These are phyloP conservation scores for Caenorhabditis macrosperma DNA, from an alignment of 2,888 invertebrate genomes.

Conservation along the genomic window DNA sequence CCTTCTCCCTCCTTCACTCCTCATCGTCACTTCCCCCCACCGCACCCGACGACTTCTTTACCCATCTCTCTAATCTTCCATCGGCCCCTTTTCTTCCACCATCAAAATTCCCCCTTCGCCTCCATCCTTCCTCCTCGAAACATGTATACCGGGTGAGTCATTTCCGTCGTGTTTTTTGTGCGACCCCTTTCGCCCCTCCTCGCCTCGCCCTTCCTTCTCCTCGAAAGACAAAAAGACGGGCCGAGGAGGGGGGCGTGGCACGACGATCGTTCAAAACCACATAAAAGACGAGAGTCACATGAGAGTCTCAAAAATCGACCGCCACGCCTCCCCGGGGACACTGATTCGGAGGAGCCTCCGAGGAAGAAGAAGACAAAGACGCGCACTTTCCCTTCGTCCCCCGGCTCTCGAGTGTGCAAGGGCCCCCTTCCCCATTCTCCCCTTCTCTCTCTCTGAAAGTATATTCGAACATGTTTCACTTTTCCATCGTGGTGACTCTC, in stretches of 20 bases:
- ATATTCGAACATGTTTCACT: constrained; percentile 11
- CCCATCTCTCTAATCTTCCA: constrained; percentile 2
- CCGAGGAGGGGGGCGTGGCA: constrained; percentile 23
- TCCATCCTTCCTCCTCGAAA: neutral
- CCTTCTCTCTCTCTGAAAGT: neutral
- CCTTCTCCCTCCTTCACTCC: no score
- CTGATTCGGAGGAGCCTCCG: neutral
- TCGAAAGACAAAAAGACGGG: no score
- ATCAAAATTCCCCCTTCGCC: neutral
- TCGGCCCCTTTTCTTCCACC: neutral
- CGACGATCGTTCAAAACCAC: constrained; percentile 29
- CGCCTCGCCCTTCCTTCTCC: constrained; percentile 6
- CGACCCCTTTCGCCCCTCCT: constrained; percentile 1
- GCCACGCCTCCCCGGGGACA: constrained; percentile 35
- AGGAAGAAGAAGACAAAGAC: constrained; percentile 8
- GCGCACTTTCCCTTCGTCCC: constrained; percentile 14
- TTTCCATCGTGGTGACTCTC: constrained; percentile 14
- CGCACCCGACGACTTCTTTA: no score
- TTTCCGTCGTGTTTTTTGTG: neutral
- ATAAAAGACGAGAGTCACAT: constrained; percentile 46
- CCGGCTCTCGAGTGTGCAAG: neutral
- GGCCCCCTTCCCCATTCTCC: neutral
- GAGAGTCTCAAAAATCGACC: constrained; percentile 50
- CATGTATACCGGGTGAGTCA: constrained; percentile 43
- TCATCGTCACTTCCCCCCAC: no score